Conservation (phyloP, 1,140 invertebrate genomes). For the Procambarus clarkii region DNA sequence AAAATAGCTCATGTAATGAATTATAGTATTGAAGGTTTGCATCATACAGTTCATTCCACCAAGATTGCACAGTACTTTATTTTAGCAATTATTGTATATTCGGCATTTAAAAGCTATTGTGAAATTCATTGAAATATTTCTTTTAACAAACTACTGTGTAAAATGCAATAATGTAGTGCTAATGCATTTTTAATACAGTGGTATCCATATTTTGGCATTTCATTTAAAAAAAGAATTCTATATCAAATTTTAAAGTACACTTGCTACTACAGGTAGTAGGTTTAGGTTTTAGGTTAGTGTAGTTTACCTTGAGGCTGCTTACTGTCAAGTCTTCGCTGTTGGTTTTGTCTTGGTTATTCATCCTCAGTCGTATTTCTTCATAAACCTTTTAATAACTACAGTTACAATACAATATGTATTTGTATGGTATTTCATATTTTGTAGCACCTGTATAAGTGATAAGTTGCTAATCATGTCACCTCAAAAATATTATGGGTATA, state of each 20-base stretch:
- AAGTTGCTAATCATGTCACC: neutral
- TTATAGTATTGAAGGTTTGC: no score
- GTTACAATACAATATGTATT: neutral
- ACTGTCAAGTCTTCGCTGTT: neutral
- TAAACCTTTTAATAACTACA: neutral
- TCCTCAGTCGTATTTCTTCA: no score
- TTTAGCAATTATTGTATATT: neutral
- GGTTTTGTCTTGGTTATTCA: neutral
- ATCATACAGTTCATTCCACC: no score
- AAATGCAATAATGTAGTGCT: no score
- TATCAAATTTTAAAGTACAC: no score
- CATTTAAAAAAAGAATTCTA: no score
- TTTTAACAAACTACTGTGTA: neutral
- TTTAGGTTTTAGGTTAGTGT: no score
- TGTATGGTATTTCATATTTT: neutral
- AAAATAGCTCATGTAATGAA: no score
- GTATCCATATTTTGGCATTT: neutral
- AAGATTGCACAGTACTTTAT: no score
- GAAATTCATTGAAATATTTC: neutral
- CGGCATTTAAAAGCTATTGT: neutral
- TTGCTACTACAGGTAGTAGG: no score
- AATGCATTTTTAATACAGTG: neutral
- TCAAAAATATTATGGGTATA: neutral
- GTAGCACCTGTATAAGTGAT: neutral
- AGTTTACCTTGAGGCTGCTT: no score